Evolutionary conservation across 2,113 vertebrate species (phyloP).

Genomic region (Lampris incognitus): DNA sequence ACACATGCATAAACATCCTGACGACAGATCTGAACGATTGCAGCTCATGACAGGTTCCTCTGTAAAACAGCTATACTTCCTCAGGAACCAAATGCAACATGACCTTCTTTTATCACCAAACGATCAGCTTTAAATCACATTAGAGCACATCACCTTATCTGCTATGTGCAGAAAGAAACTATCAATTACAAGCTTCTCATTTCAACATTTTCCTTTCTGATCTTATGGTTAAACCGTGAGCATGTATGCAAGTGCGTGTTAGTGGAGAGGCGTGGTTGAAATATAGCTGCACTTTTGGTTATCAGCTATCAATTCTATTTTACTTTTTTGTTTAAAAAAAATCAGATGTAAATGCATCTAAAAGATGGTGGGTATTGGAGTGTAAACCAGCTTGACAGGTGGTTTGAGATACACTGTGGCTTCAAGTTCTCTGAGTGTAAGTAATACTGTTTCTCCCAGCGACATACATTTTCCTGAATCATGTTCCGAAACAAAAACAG

Average conservation of each 20-base stretch:
- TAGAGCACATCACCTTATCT: background rate
- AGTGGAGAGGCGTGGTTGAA: background rate
- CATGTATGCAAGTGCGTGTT: background rate
- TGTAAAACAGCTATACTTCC: constrained; percentile 68
- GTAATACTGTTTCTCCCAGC: no score
- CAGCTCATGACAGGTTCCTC: constrained; percentile 65
- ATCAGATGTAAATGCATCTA: no score
- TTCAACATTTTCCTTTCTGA: background rate
- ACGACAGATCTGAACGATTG: constrained; percentile 27
- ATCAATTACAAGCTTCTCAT: background rate
- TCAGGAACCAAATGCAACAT: constrained; percentile 66
- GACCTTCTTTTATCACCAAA: constrained; percentile 20
- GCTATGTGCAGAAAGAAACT: constrained; percentile 6
- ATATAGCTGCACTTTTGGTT: background rate
- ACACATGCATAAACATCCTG: constrained; percentile 1
- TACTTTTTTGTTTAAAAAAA: no score
- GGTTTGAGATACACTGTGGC: no score
- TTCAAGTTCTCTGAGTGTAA: no score
- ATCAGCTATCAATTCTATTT: no score
- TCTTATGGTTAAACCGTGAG: background rate
- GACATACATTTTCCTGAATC: no score
- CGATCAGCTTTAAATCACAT: background rate
- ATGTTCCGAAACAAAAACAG: no score
- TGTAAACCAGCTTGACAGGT: no score
- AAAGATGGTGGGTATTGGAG: no score